Base-by-base conservation (phyloP, 1,140 invertebrate species). In the Rhopalosiphum padi region DNA sequence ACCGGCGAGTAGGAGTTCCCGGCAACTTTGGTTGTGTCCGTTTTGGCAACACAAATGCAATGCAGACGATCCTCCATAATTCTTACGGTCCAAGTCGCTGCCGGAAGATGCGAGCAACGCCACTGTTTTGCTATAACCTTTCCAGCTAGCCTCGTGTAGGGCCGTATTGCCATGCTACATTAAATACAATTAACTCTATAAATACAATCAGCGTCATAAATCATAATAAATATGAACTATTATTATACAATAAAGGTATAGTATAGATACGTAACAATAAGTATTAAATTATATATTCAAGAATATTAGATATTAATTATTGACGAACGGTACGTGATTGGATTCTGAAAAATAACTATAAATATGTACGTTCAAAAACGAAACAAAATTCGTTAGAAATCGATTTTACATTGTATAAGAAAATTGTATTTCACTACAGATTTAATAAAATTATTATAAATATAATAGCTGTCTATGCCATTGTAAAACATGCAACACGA, bases 31-130 rank as follows among this genome's bases (percentile, higher is more conserved):
- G 95, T 99, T 99, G 95, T 99, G 99, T 1, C 99, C 98, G 95
- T 99, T 99, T 96, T 99, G 98, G 94, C 98, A 98, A 86, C 98
- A 97, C 90, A 99, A 96, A 96, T 99, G 99, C 6, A 99, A 96
- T n/a, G 98, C 96, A 23, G 98, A 97, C 95, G 99, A 99, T 35
- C 98, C 98, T 90, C 97, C 98, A 94, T 97, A 96, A 95, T 99
- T 99, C 94, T 97, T 96, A 41, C 97, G 96, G 94, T 97, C 96
- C 93, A 98, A 95, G 93, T 97, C 97, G 7, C 97, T 97, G 83
- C 97, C 96, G 86, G 97, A 95, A 94, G 96, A 96, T 83, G 97
- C 96, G 77, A 99, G 96, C 35, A 97, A 95, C 94, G 97, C 97
- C 48, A 98, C 97, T 77, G 97, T 98, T 89, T 97, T 96, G 95